Base-by-base conservation (phyloP, 2,888 invertebrate species). In the Ellobium chinense region DNA sequence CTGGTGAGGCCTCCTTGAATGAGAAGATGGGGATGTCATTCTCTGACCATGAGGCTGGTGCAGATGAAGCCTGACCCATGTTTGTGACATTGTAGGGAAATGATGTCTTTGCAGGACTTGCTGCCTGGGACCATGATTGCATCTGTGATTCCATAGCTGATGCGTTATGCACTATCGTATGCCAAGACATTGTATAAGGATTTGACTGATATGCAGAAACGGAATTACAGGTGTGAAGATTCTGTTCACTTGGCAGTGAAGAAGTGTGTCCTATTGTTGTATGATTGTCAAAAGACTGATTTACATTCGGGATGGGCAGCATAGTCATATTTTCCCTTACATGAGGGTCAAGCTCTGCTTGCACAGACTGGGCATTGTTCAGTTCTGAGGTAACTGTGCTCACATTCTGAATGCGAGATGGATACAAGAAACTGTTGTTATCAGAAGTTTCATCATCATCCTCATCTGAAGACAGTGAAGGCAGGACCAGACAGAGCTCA, bases 401-500 rank as follows among this genome's bases (percentile, higher is more conserved):
- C 9, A n/a, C n/a, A n/a, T n/a, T n/a, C n/a, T n/a, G n/a, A n/a
- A n/a, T n/a, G n/a, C n/a, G n/a, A n/a, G n/a, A n/a, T n/a, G n/a
- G n/a, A n/a, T n/a, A n/a, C n/a, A n/a, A 27, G n/a, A 18, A 7
- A 69, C 0, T 68, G 0, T 39, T 56, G 31, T 36, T 31, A 58
- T 27, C 21, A 24, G 62, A 29, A 29, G 21, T 56, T 14, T 77
- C 39, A 60, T 77, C 69, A 39, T 77, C 77, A 4, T 68, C 68
- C 31, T 76, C 76, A 46, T 77, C 77, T n/a, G 77, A 77, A n/a
- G 74, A 74, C 21, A 77, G 31, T 18, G 77, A 60, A 18, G 69
- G 77, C 77, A 77, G 68, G n/a, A 77, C 60, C 5, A 77, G 77
- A 21, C 77, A 77, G 9, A 74, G 27, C 39, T 62, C 46, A 37